phyloP scores from a whole-genome alignment of 2,888 invertebrate species.

The Macrophya alboannulata region DNA sequence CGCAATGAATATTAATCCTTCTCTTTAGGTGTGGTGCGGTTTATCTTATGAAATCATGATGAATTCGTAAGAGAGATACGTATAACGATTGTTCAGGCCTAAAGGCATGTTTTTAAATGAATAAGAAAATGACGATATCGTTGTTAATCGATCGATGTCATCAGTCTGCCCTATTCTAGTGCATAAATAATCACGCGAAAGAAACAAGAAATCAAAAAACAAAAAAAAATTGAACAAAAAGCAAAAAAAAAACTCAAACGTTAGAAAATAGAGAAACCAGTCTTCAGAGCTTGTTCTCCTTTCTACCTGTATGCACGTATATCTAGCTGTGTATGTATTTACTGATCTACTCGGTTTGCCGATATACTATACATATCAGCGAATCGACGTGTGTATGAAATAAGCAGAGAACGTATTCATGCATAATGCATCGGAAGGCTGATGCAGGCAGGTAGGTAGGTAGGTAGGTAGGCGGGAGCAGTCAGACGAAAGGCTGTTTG shows the following conservation, averaged over 20 bases:
- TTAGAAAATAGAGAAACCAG: conserved; percentile 14
- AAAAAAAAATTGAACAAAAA: neutral
- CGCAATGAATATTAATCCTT: conserved; percentile 35
- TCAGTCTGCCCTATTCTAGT: neutral
- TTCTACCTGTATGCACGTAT: neutral
- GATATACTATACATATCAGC: neutral
- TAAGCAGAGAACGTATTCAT: conserved; percentile 36
- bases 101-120: neutral
- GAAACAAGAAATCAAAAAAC: neutral
- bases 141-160: neutral
- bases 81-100: neutral
- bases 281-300: conserved; percentile 17
- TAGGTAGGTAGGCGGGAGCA: neutral
- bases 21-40: neutral
- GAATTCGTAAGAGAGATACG: neutral
- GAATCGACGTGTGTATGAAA: conserved; percentile 27
- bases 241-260: neutral
- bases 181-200: neutral
- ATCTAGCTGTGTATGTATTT: neutral
- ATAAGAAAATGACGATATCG: neutral
- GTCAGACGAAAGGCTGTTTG: conserved; percentile 15
- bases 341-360: neutral
- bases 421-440: conserved; percentile 20
- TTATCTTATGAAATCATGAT: neutral
- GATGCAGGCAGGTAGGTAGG: conserved; percentile 6